Conservation (phyloP, 2,113 vertebrate species). For the Excalfactoria chinensis region DNA sequence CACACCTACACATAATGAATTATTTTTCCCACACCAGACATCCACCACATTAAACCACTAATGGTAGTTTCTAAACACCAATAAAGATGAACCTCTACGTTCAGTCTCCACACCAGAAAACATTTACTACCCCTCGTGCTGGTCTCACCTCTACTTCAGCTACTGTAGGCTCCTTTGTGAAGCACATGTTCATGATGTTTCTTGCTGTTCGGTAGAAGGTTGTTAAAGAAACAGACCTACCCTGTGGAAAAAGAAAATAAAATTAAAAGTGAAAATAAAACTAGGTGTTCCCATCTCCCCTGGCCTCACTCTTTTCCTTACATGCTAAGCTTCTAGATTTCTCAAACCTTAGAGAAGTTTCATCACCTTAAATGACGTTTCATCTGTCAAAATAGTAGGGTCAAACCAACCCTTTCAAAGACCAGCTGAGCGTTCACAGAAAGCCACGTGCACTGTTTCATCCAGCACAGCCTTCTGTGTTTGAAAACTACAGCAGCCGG, state of each 20-base stretch:
- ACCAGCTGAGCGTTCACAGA: background rate
- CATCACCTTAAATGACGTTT: background rate
- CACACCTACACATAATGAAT: background rate
- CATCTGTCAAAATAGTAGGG: background rate
- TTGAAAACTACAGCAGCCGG: background rate
- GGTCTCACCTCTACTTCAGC: conserved; percentile 93
- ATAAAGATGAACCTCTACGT: background rate
- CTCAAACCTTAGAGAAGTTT: background rate
- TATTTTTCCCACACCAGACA: background rate
- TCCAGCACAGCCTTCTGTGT: fast-evolving
- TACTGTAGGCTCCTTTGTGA: conserved; percentile 94
- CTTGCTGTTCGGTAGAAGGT: conserved; percentile 98
- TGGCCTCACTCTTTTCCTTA: background rate
- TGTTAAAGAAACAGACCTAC: conserved; percentile 97
- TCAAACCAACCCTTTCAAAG: background rate
- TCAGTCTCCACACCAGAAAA: background rate
- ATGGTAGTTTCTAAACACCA: background rate
- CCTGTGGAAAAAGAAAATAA: conserved; percentile 81
- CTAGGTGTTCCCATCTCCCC: fast-evolving
- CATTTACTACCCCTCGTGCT: background rate
- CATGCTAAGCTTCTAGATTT: background rate
- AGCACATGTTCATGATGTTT: conserved; percentile 99
- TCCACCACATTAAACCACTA: background rate
- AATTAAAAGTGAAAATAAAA: background rate
- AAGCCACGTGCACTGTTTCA: background rate